These are phyloP conservation scores for Drosophila sordidula DNA, from an alignment of 2,888 invertebrate species.

Conservation along the genomic window DNA sequence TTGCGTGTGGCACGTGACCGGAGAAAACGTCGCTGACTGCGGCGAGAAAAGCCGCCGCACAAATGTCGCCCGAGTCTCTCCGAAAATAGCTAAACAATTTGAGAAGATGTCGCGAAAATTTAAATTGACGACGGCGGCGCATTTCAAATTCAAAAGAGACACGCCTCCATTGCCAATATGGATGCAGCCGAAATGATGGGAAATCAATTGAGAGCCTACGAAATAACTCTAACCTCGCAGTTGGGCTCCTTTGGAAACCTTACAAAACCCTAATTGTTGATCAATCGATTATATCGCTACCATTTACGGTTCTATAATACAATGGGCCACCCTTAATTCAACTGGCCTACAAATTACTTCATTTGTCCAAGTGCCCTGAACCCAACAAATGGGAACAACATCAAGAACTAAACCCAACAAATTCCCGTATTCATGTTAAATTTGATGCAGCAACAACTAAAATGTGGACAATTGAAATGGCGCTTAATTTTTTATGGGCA, in stretches of 20 bases:
- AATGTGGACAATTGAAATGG: constrained; percentile 72
- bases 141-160: constrained; percentile 71
- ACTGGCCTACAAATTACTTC: constrained; percentile 73
- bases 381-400: constrained; percentile 20
- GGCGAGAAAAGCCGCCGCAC: constrained; percentile 40
- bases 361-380: constrained; percentile 51
- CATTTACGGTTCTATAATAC: neutral
- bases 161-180: constrained; percentile 42
- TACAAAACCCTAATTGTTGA: constrained; percentile 4
- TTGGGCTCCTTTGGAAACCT: too few species aligned
- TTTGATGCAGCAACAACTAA: constrained; percentile 58
- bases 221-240: neutral
- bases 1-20: constrained; percentile 78
- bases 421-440: constrained; percentile 61
- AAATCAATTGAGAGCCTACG: constrained; percentile 6
- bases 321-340: constrained; percentile 15
- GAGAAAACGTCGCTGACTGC: constrained; percentile 29
- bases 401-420: constrained; percentile 48
- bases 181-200: constrained; percentile 11
- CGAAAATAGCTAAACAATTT: constrained; percentile 79
- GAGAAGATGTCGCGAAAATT: constrained; percentile 75
- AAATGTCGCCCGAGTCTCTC: constrained; percentile 35
- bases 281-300: constrained; percentile 7
- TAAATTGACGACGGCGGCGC: constrained; percentile 51
- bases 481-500: constrained; percentile 78